A percentile compares a stretch with the other conserved stretches of the same genome.
Evolutionary conservation across 2,888 invertebrate genomes (phyloP).

Genomic region (Drosophila quinaria): DNA sequence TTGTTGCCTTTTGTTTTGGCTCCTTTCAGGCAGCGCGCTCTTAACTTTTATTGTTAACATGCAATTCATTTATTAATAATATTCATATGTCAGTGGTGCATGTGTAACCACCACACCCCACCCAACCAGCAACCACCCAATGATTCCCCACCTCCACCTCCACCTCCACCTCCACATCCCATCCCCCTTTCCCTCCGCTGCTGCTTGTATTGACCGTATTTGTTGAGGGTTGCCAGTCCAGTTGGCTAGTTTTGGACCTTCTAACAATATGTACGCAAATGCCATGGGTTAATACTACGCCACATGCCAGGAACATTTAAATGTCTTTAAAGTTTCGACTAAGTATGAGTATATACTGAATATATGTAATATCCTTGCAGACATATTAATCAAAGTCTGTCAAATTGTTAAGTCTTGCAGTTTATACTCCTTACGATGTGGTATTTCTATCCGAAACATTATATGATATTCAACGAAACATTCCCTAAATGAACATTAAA

Average conservation of each 20-base stretch:
- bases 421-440: background rate
- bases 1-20: conserved; percentile 49
- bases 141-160: background rate
- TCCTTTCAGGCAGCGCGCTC: conserved; percentile 53
- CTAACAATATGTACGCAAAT: conserved; percentile 2
- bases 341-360: background rate
- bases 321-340: background rate
- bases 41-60: conserved; percentile 79
- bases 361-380: background rate
- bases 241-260: conserved; percentile 22
- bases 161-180: too few relatives aligned
- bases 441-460: background rate
- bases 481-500: too few relatives aligned
- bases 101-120: conserved; percentile 20
- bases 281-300: conserved; percentile 1
- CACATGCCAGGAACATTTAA: background rate
- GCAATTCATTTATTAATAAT: conserved; percentile 79
- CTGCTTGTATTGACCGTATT: conserved; percentile 11
- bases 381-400: conserved; percentile 2
- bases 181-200: background rate
- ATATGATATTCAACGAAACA: background rate
- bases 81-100: conserved; percentile 68
- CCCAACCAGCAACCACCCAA: conserved; percentile 13
- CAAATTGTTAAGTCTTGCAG: background rate
- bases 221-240: conserved; percentile 22